Conservation (phyloP, 2,888 invertebrate genomes). For the Xestia ashworthii region DNA sequence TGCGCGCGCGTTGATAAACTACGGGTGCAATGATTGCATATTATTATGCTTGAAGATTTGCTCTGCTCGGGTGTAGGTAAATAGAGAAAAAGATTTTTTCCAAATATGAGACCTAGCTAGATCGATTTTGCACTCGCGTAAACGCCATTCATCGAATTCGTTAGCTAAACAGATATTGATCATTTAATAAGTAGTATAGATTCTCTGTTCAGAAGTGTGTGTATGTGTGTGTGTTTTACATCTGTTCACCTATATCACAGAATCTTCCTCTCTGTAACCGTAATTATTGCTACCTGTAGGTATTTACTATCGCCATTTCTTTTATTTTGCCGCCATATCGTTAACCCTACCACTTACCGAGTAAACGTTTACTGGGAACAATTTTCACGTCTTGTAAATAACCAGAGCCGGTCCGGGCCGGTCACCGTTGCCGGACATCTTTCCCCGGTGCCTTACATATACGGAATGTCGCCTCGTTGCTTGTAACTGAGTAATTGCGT, state of each 20-base stretch:
- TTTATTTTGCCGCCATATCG: slow-evolving; percentile 34
- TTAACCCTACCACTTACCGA: slow-evolving; percentile 15
- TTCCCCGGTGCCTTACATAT: slow-evolving; percentile 71
- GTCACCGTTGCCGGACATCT: slow-evolving; percentile 65
- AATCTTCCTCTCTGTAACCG: no score
- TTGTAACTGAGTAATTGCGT: slow-evolving; percentile 68
- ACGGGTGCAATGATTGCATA: slow-evolving; percentile 16
- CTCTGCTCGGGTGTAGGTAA: no score
- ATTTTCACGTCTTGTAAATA: slow-evolving; percentile 76
- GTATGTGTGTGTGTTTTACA: no score
- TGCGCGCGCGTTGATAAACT: slow-evolving; percentile 22
- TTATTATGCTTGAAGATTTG: slow-evolving; percentile 5
- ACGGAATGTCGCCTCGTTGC: slow-evolving; percentile 71
- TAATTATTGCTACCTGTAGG: no score
- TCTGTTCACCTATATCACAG: no score
- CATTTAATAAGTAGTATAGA: no score
- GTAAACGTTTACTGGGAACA: slow-evolving; percentile 74
- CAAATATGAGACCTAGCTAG: no score
- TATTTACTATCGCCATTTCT: slow-evolving; percentile 3
- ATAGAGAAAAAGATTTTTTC: neutral
- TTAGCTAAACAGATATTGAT: no score
- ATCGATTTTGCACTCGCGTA: no score
- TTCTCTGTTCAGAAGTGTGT: no score
- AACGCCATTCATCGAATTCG: no score
- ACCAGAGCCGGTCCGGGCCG: slow-evolving; percentile 52